phyloP scores from a whole-genome alignment of 2,797 vertebrate species.

The Carapus acus region DNA sequence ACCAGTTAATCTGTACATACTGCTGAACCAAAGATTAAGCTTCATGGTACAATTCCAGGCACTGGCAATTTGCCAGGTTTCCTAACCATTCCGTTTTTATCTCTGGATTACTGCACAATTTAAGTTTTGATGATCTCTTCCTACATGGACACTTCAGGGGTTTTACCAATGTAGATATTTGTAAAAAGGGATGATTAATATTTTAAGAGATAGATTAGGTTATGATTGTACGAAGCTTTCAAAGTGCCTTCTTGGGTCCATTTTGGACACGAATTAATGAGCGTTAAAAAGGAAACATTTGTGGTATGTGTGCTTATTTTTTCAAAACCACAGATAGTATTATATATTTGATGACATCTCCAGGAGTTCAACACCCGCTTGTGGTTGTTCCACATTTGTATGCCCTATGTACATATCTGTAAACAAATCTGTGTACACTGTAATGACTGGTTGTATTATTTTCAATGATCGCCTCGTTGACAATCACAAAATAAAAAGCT shows the following conservation, averaged over 20 bases:
- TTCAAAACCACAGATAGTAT: constrained; percentile 42
- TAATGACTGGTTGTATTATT: constrained; percentile 12
- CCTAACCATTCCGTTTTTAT: constrained; percentile 19
- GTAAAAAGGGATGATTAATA: constrained; percentile 29
- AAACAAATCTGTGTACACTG: constrained; percentile 1
- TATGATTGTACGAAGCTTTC: constrained; percentile 19
- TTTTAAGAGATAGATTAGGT: constrained; percentile 32
- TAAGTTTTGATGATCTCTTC: constrained; percentile 3
- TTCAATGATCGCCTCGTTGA: constrained; percentile 3
- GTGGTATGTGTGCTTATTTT: constrained; percentile 30
- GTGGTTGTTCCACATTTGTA: constrained; percentile 19
- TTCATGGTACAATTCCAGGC: constrained; percentile 14
- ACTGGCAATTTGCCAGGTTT: constrained; percentile 3
- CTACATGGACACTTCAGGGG: constrained; percentile 33
- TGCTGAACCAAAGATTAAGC: constrained; percentile 32
- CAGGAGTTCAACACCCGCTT: constrained; percentile 25
- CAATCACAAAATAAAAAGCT: neutral
- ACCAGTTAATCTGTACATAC: constrained; percentile 36
- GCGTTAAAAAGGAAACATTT: constrained; percentile 36
- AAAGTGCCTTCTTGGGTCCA: constrained; percentile 34
- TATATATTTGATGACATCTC: constrained; percentile 42
- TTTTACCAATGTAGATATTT: constrained; percentile 43
- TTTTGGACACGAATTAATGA: constrained; percentile 33
- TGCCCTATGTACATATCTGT: constrained; percentile 7
- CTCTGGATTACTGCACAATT: constrained; percentile 5